Percentiles rank a stretch among this genome's conserved stretches.
These are phyloP conservation scores for Bradysia coprophila DNA, from an alignment of 1,140 invertebrate species.

Conservation along the genomic window DNA sequence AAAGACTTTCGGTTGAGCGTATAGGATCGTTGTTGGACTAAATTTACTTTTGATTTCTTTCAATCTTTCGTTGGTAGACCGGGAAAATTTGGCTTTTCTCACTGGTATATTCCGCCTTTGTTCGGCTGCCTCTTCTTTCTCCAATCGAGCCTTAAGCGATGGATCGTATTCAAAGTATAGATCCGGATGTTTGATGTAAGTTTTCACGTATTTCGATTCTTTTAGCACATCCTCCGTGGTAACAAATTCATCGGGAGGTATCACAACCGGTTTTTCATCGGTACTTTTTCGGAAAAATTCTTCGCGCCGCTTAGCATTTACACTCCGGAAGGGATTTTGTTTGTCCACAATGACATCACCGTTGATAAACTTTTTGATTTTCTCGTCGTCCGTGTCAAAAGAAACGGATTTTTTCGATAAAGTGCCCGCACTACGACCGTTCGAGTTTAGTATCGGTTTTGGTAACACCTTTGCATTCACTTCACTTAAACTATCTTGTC, in stretches of 20 bases:
- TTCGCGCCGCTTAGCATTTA: conserved; percentile 11
- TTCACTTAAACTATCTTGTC: background rate
- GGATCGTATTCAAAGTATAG: conserved; percentile 21
- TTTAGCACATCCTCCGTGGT: conserved; percentile 23
- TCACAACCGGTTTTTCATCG: conserved; percentile 6
- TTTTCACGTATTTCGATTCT: conserved; percentile 23
- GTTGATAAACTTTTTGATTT: conserved; percentile 15
- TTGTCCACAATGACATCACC: conserved; percentile 21
- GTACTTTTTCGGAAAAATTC: conserved; percentile 6
- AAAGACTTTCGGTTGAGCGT: background rate
- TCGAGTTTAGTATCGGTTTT: background rate
- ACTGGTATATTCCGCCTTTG: conserved; percentile 7
- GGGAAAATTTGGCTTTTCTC: conserved; percentile 6
- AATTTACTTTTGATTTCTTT: conserved; percentile 7
- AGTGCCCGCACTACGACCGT: background rate
- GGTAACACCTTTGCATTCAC: too few species aligned
- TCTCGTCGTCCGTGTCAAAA: conserved; percentile 19
- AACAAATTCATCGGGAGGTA: conserved; percentile 11
- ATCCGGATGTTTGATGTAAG: conserved; percentile 23
- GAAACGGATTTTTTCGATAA: conserved; percentile 15
- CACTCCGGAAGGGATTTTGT: conserved; percentile 19
- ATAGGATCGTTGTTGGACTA: background rate
- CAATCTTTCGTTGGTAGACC: conserved; percentile 6
- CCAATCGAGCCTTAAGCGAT: conserved; percentile 15
- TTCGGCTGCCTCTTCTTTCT: conserved; percentile 13